Evolutionary conservation across 30 jellyfish, hydroid and myxozoan species (phyloP), one percentile per base, ranked within the genome.

Genomic region (Haliclystus octoradiatus): DNA sequence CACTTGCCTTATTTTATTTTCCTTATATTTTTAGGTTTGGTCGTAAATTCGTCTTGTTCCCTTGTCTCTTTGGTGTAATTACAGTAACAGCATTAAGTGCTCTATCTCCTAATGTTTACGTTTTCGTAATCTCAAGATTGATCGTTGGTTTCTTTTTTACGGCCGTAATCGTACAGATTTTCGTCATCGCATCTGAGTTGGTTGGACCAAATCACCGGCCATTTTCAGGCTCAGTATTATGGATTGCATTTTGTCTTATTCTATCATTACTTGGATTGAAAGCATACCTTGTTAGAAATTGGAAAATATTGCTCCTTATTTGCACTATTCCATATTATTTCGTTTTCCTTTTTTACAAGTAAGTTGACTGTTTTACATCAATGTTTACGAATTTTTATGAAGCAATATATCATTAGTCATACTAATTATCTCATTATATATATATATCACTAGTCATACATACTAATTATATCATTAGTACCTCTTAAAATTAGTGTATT

Each of bases 171-270:
- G 78, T 79, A 3, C 96, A 72, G 63, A 66, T 75, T 75, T 72
- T 86, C 69, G 80, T 86, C 46, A 33, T 86, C 51, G 34, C 69
- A 19, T 62, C 91, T 3, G 96, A 86, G 52, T 40, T 72, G 49
- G 96, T 79, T 1, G 96, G 96, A 64, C 80, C 84, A 50, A 73
- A 74, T 61, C 62, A 76, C 64, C 89, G 96, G 2, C 96, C 96
- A 7, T 27, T 63, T 49, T 92, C 96, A 31, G 96, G 96, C 19
- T 73, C 69, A 14, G 62, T 82, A 0, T 69, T 79, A 14, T 86
- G 93, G 93, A 12, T 86, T 5, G 33, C 77, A 1, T 73, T 78
- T 62, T 72, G 93, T 31, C 1, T 69, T 0, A 75, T 92, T 26
- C 65, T 86, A 28, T 77, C 74, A 25, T 33, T 79, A 26, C 92